A percentile compares a stretch with the other conserved stretches of the same genome.
Conservation (phyloP, 2,113 vertebrate genomes). For the Mobula birostris region DNA sequence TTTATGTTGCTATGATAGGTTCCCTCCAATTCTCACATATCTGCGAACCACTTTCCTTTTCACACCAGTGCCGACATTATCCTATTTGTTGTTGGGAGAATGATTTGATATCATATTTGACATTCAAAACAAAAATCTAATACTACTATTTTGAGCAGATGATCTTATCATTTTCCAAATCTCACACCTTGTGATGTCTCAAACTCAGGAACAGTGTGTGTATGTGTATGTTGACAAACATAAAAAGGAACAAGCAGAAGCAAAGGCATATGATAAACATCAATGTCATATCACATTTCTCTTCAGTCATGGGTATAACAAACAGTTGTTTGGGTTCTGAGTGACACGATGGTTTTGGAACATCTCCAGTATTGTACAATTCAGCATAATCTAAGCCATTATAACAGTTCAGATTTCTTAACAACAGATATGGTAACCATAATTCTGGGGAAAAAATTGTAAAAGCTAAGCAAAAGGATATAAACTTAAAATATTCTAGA, state of each 20-base stretch:
- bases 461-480: background rate
- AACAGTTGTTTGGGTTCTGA: background rate
- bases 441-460: background rate
- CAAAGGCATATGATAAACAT: background rate
- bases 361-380: background rate
- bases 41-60: background rate
- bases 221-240: background rate
- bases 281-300: background rate
- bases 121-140: background rate
- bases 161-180: background rate
- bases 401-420: background rate
- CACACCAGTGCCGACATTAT: background rate
- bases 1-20: background rate
- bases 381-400: background rate
- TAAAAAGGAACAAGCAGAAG: background rate
- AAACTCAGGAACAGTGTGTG: background rate
- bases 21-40: background rate
- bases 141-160: background rate
- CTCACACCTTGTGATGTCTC: background rate
- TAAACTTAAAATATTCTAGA: background rate
- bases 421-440: background rate
- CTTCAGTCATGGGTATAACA: background rate
- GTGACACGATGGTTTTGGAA: background rate
- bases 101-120: background rate
- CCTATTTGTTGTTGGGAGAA: no score